A percentile compares a stretch with the other conserved stretches of the same genome.
These are phyloP conservation scores for Alaudala cheleensis DNA, from an alignment of 2,113 vertebrate species.

Conservation along the genomic window DNA sequence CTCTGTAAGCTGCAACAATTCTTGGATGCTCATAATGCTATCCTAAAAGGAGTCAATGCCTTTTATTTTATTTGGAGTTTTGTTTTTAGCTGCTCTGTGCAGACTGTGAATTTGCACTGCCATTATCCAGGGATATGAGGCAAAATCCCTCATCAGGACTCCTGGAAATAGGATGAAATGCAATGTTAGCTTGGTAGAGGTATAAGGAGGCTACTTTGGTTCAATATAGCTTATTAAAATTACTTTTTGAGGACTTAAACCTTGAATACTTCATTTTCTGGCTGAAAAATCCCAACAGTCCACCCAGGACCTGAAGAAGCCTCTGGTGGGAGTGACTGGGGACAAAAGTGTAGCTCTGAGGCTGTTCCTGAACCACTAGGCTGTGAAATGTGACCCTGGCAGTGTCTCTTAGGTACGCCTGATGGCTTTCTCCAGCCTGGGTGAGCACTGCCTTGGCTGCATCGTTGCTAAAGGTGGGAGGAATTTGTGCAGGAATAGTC, in stretches of 20 bases:
- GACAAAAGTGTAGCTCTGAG: neutral
- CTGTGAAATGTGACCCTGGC: neutral
- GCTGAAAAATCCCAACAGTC: neutral
- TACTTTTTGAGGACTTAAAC: neutral
- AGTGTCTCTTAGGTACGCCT: neutral
- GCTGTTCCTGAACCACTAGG: neutral
- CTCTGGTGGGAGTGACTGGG: neutral
- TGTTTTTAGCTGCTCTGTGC: neutral
- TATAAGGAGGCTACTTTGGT: neutral
- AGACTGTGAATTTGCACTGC: neutral
- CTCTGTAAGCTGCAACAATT: neutral
- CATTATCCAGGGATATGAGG: rapidly evolving
- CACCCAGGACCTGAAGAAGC: neutral
- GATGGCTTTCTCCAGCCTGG: neutral
- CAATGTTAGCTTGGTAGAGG: neutral
- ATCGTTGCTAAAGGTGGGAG: too few relatives aligned
- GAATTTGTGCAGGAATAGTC: neutral
- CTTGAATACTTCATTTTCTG: neutral
- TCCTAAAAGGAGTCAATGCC: neutral
- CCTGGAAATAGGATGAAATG: neutral
- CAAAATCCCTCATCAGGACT: rapidly evolving
- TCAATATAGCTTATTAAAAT: neutral
- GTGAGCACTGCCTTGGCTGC: neutral
- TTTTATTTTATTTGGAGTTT: neutral
- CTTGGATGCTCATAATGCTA: too few relatives aligned